A percentile compares a stretch with the other conserved stretches of the same genome.
These are phyloP conservation scores for Anoplius nigerrimus DNA, from an alignment of 2,888 invertebrate species.

Conservation along the genomic window DNA sequence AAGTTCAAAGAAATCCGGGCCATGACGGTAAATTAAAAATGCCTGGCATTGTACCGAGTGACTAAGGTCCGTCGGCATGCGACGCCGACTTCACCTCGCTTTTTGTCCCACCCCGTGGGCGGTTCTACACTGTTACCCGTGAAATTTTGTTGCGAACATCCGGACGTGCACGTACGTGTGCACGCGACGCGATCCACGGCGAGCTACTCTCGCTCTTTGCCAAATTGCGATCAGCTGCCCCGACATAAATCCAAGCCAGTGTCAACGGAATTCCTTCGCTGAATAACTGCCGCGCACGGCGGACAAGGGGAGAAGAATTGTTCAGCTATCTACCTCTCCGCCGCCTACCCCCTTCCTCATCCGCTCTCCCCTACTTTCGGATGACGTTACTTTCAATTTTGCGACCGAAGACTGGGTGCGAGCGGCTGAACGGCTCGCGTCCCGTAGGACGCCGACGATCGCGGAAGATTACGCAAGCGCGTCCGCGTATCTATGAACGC, in stretches of 20 bases:
- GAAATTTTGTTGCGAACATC: conserved; percentile 20
- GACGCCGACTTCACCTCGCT: conserved; percentile 1
- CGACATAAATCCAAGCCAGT: conserved; percentile 51
- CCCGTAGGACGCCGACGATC: too few relatives aligned
- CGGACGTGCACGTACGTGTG: too few relatives aligned
- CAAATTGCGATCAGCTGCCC: conserved; percentile 62
- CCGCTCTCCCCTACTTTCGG: conserved; percentile 29
- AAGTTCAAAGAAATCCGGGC: not conserved
- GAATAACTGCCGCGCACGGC: conserved; percentile 44
- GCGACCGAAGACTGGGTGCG: too few relatives aligned
- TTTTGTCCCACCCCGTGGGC: not conserved
- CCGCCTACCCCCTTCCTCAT: too few relatives aligned
- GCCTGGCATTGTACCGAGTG: not conserved
- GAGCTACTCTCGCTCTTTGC: conserved; percentile 39
- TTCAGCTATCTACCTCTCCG: conserved; percentile 17
- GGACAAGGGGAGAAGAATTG: conserved; percentile 10
- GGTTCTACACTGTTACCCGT: not conserved
- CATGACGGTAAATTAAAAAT: not conserved
- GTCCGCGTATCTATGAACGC: too few relatives aligned
- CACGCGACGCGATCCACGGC: conserved; percentile 23
- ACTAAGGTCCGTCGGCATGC: not conserved
- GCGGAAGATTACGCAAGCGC: too few relatives aligned
- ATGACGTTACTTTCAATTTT: conserved; percentile 28
- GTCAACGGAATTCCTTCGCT: conserved; percentile 51
- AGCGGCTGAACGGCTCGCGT: too few relatives aligned